Evolutionary conservation across 2,797 vertebrate species (phyloP).

Genomic region (Scyliorhinus canicula): DNA sequence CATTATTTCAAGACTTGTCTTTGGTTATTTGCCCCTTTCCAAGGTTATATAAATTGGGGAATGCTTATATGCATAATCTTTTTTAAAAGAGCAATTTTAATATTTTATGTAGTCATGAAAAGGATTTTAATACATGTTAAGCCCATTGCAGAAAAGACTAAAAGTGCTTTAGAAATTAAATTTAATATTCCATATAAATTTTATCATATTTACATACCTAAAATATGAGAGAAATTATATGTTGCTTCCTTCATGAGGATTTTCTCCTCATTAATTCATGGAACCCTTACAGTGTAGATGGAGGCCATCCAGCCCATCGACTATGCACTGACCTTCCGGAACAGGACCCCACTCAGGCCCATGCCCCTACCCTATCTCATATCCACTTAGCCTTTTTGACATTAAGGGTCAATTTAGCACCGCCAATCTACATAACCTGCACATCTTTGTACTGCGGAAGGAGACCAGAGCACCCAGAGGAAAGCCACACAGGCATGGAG

Average conservation of each 20-base stretch:
- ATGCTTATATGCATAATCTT: background rate
- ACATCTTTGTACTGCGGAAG: too few species aligned
- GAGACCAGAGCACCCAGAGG: too few species aligned
- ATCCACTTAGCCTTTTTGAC: too few species aligned
- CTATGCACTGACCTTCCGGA: too few species aligned
- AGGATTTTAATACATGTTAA: background rate
- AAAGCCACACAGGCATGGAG: too few species aligned
- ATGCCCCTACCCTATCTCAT: too few species aligned
- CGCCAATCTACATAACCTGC: too few species aligned
- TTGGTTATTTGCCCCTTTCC: background rate
- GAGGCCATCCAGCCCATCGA: too few species aligned
- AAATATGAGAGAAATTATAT: background rate
- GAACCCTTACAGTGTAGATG: too few species aligned
- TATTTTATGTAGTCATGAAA: background rate
- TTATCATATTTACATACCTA: background rate
- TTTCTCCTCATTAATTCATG: background rate
- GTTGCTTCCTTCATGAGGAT: background rate
- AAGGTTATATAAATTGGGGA: background rate
- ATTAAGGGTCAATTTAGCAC: too few species aligned
- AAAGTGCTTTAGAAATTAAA: background rate
- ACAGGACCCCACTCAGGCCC: too few species aligned
- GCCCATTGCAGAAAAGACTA: background rate
- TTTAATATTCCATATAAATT: background rate
- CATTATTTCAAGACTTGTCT: background rate
- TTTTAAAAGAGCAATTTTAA: background rate